Evolutionary conservation across 2,113 vertebrate species (phyloP).

Genomic region (Oxyruncus cristatus): DNA sequence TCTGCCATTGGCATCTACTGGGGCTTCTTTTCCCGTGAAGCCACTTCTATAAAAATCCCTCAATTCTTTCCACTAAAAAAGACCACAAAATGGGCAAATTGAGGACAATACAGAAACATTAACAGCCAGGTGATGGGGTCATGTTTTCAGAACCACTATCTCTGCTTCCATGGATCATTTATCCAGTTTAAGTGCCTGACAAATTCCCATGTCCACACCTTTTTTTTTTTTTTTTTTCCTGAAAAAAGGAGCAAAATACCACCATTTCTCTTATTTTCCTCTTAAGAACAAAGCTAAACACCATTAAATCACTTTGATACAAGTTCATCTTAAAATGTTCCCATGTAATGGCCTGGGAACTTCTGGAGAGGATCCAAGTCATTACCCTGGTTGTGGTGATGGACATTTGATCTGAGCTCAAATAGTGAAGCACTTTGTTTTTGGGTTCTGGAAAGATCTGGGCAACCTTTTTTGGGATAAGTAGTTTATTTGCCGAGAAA

Average conservation of each 20-base stretch:
- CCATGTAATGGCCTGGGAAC: not conserved
- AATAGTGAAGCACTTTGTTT: not conserved
- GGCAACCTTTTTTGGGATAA: not conserved
- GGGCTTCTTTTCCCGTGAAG: not conserved
- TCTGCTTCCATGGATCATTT: not conserved
- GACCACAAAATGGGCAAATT: not conserved
- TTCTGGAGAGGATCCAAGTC: not conserved
- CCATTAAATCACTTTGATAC: not conserved
- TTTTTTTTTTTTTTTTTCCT: not conserved
- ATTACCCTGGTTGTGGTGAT: not conserved
- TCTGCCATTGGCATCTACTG: not conserved
- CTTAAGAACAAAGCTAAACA: not conserved
- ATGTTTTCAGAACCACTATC: not conserved
- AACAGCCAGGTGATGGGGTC: not conserved
- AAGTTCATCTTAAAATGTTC: not conserved
- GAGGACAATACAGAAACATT: not conserved
- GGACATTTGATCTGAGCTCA: not conserved
- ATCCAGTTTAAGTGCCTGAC: not conserved
- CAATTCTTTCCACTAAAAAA: not conserved
- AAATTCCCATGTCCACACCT: not conserved
- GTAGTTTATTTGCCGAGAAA: constrained; percentile 34
- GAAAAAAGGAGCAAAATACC: not conserved
- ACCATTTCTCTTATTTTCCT: not conserved
- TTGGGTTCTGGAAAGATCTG: not conserved
- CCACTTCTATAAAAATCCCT: not conserved